Evolutionary conservation across 2,113 vertebrate species (phyloP), one percentile per base, ranked within the genome.

Genomic region (Herpetotheres cachinnans): DNA sequence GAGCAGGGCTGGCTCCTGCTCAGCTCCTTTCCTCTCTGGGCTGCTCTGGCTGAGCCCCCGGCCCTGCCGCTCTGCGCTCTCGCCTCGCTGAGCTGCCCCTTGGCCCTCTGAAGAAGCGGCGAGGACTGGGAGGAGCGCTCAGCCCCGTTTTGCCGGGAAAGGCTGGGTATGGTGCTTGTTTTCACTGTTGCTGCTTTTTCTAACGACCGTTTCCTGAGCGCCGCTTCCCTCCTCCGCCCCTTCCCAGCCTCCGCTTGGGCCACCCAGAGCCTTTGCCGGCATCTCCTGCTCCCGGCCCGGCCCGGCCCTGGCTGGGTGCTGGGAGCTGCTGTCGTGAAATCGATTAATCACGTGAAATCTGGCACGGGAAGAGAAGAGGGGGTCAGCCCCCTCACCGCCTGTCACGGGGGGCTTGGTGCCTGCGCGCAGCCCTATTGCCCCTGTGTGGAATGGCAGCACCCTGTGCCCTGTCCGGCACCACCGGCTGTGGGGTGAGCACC

Each of bases 381-480:
- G 26, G 9, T 62, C 56, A 8, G 11, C 19, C n/a, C 47, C 6
- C 17, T 8, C 12, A 0, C 34, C 55, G 34, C 59, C 59, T 14
- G 2, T 4, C 16, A 24, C 0, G 9, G 32, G n/a, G 77, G 0
- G 3, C 10, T 69, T 5, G 18, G 22, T 34, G 24, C 62, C 63
- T 9, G 16, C 12, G 24, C 1, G 0, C 52, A 52, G 62, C 63
- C 32, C 36, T 3, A 8, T 7, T 40, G 29, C 3, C 9, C 10
- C 0, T 1, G 4, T 10, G 19, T 5, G 13, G 71, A 44, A 3
- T 1, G 30, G 42, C 32, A 36, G 66, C 47, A 4, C 19, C 54
- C 54, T 6, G 25, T 29, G 42, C 67, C 38, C 24, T 0, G 0
- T 44, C 29, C 0, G 2, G n/a, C 19, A 8, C 7, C 16, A 2